Evolutionary conservation across 2,888 invertebrate genomes (phyloP), one percentile per base, ranked within the genome.

Genomic region (Temnothorax ravouxi): DNA sequence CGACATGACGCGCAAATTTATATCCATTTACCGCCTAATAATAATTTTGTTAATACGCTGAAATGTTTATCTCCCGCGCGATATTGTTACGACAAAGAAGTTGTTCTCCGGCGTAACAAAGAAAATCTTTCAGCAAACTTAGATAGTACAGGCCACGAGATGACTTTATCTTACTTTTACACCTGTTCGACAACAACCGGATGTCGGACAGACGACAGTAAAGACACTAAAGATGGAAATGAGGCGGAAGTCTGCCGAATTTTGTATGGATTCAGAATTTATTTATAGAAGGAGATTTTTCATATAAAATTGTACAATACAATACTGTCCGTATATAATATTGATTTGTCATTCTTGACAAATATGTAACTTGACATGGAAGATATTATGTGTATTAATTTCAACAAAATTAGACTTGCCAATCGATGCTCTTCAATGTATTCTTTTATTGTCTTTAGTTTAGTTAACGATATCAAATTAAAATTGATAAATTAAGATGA

Each of bases 121-220:
- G 77, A 52, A 61, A 83, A 83, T 61, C 77, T 59, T 80, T 71
- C 59, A 61, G 61, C 69, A 47, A 79, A 50, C 38, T 25, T 62
- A 79, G 69, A 61, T 52, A 69, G 21, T 41, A 44, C 18, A 13
- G 56, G 52, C 56, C 5, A 44, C 41, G 25, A 59, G 69, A 83
- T 83, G 76, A 74, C 67, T 74, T 72, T 82, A 82, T 87, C 84
- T 84, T 38, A 52, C 54, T 76, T 79, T 69, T 50, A 25, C 88
- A 89, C 88, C 86, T 90, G 87, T 83, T 66, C 66, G 59, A 50
- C 50, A 44, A 75, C 52, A 88, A 90, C 91, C 91, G 92, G 92
- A 93, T 92, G 90, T 91, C 87, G 83, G 87, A 87, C 89, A 92
- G 92, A 92, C 92, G 88, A 89, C 88, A 89, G 80, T 83, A 72